These are phyloP conservation scores for Hyles vespertilio DNA, from an alignment of 1,140 invertebrate genomes.

Conservation along the genomic window DNA sequence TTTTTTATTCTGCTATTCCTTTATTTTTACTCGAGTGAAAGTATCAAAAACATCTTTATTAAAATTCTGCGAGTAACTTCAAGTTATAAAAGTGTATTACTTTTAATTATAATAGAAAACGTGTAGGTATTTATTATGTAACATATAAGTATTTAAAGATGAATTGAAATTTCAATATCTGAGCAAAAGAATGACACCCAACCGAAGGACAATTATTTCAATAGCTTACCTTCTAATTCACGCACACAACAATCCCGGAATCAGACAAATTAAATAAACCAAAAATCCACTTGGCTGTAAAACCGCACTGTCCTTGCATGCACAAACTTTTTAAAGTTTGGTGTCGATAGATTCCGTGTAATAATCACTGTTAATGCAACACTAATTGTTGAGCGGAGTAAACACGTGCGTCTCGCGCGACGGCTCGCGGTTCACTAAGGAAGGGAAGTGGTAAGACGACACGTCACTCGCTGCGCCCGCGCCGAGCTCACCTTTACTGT, in stretches of 20 bases:
- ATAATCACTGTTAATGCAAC: slow-evolving; percentile 17
- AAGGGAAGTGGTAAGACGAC: slow-evolving; percentile 57
- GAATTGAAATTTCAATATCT: too few relatives aligned
- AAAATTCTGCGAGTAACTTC: too few relatives aligned
- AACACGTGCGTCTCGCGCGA: slow-evolving; percentile 33
- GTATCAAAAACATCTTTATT: slow-evolving; percentile 1
- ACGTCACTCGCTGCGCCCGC: slow-evolving; percentile 66
- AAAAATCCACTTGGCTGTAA: slow-evolving; percentile 10
- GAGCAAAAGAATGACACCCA: neutral
- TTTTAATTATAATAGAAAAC: too few relatives aligned
- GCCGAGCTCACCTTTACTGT: slow-evolving; percentile 62
- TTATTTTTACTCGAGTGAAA: slow-evolving; percentile 20
- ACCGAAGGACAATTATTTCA: slow-evolving; percentile 6
- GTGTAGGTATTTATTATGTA: too few relatives aligned
- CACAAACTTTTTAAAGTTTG: slow-evolving; percentile 25
- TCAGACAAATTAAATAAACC: slow-evolving; percentile 27
- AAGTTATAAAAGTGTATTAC: too few relatives aligned
- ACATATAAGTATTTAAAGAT: too few relatives aligned
- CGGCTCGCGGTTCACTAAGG: slow-evolving; percentile 56
- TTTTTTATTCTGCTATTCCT: slow-evolving; percentile 14
- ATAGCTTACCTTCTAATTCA: slow-evolving; percentile 21
- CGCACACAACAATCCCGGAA: slow-evolving; percentile 49
- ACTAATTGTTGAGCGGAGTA: slow-evolving; percentile 35
- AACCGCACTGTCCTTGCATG: slow-evolving; percentile 49
- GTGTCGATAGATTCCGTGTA: too few relatives aligned